Evolutionary conservation across 2,113 vertebrate species (phyloP).

Genomic region (Cynopterus brachyotis): DNA sequence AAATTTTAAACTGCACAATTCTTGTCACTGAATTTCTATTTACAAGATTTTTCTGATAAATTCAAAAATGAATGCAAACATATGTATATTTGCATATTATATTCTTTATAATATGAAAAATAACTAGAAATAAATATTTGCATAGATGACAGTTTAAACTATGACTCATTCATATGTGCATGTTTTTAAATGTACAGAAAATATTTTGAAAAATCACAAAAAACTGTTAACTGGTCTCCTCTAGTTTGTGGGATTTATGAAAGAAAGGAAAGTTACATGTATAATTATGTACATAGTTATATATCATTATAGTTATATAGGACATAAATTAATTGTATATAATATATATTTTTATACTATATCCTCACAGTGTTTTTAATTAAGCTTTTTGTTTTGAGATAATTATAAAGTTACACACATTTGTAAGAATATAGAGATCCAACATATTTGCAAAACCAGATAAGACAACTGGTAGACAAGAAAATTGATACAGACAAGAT

Average conservation of each 20-base stretch:
- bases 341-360: not conserved
- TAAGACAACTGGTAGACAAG: no score
- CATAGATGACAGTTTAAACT: not conserved
- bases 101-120: not conserved
- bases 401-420: not conserved
- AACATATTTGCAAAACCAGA: not conserved
- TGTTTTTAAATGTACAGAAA: not conserved
- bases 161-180: not conserved
- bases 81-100: not conserved
- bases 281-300: not conserved
- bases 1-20: not conserved
- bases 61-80: not conserved
- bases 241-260: not conserved
- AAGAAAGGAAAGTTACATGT: not conserved
- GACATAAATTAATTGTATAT: not conserved
- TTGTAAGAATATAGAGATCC: not conserved
- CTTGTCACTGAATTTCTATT: not conserved
- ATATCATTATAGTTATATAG: not conserved
- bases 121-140: not conserved
- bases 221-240: not conserved
- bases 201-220: not conserved
- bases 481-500: not conserved
- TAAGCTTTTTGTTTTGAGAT: not conserved
- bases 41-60: not conserved
- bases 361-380: not conserved